Base-by-base conservation (phyloP, 1,140 invertebrate species). In the Triops cancriformis region DNA sequence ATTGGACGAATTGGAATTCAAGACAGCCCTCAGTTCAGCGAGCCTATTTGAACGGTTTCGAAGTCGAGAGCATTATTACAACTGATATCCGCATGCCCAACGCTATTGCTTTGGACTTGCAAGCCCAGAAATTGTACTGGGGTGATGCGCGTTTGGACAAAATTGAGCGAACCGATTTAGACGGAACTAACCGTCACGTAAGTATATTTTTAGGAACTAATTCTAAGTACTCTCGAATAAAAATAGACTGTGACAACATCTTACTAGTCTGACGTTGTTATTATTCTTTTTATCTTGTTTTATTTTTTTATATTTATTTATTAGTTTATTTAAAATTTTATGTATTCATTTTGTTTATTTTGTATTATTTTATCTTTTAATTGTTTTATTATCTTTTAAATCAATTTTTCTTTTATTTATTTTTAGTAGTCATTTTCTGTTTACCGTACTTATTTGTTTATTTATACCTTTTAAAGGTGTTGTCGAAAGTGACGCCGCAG, bases 1-100 rank as follows among this genome's bases (percentile, higher is more conserved):
- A 92, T 84, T 94, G 92, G 91, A 93, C 91, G 0, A 94, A 94
- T 84, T 94, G 92, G 92, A 93, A 93, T 84, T 86, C 88, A 12
- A 80, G 80, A 75, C 79, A 80, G 45, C 92, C 93, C 1, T 88
- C 87, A 79, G 92, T 95, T 80, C 91, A 94, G 83, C 86, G 92
- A 72, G 89, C 90, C 4, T 90, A 87, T 81, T 83, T 90, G 0
- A 89, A 86, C 76, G 92, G 93, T 5, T 89, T 85, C 80, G 85
- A 86, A 18, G 82, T 89, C 12, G 87, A 92, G 82, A 86, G 88
- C 10, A 91, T 94, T 43, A 91, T 94, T 31, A 89, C 87, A 41
- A 92, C 88, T 5, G 90, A 92, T 72, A 93, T 95, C 80, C 87
- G 89, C 72, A 94, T 94, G 92, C 93, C 93, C 12, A 95, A 95